Base-by-base conservation (phyloP, 2,888 invertebrate genomes). In the Volucella inflata region DNA sequence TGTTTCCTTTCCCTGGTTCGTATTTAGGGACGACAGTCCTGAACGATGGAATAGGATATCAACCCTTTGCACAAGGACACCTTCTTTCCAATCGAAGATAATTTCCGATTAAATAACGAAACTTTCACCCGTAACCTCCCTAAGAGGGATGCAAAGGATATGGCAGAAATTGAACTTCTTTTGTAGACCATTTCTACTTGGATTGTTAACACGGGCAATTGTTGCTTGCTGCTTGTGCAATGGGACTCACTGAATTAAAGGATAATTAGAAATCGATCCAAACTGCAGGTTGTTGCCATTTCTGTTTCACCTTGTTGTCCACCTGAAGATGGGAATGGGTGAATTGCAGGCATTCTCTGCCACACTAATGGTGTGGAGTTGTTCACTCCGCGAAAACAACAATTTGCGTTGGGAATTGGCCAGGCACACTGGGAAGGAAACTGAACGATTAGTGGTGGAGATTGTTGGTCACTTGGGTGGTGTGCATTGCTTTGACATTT, bases 251-350 rank as follows among this genome's bases (percentile, higher is more conserved):
- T 67, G 67, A 68, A 74, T 74, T 46, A 40, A 51, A 53, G 74
- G 74, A 79, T 83, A 79, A 83, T 78, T 78, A 83, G 68, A 79
- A 83, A 83, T 83, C 64, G 83, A 83, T 74, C 48, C 40, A 21
- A n/a, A 17, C 14, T 57, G 14, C 21, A 44, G 50, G 57, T 2
- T 55, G 46, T n/a, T 30, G 21, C 21, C 50, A 16, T 11, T 8
- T 14, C 48, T 2, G 8, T 30, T 2, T 12, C 8, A 2, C 1
- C 4, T 48, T 30, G 10, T 0, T 46, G 38, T 50, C 10, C 11
- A 30, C 55, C 42, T 64, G 57, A 44, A 53, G 59, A 46, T 59
- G 60, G 14, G 51, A 12, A 12, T 6, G 44, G 44, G 2, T 12
- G 12, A 44, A n/a, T n/a, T n/a, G 44, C 12, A 16, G 42, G 64